These are phyloP conservation scores for Clitarchus hookeri DNA, from an alignment of 2,888 invertebrate species.

Conservation along the genomic window DNA sequence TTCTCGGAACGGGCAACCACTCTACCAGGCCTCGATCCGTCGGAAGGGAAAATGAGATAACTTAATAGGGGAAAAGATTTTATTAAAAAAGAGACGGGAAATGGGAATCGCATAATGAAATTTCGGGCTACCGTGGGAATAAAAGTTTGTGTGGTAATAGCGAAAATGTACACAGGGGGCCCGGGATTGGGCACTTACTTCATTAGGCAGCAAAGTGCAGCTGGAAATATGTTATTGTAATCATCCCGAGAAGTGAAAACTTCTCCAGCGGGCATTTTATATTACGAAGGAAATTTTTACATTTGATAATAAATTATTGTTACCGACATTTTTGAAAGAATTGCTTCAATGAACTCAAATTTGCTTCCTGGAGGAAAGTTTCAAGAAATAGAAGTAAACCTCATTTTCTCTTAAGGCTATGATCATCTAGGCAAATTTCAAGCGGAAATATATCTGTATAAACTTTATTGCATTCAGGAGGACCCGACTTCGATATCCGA, in stretches of 20 bases:
- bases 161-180: not conserved
- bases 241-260: not conserved
- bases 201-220: not conserved
- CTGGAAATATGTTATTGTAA: slow-evolving; percentile 1
- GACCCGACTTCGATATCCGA: too few species aligned
- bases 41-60: slow-evolving; percentile 2
- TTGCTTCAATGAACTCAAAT: not conserved
- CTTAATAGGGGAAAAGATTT: slow-evolving; percentile 9
- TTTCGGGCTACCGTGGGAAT: not conserved
- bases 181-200: not conserved
- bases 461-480: too few species aligned
- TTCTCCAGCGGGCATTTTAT: not conserved
- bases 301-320: not conserved
- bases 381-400: not conserved
- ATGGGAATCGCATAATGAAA: not conserved
- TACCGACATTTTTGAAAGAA: not conserved
- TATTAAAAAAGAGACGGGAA: slow-evolving; percentile 3
- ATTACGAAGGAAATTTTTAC: not conserved
- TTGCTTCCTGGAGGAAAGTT: not conserved
- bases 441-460: too few species aligned
- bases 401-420: not conserved
- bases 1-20: not conserved
- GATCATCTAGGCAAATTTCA: too few species aligned
- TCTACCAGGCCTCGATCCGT: not conserved
- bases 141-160: not conserved